Percentiles rank a stretch among this genome's conserved stretches.
Evolutionary conservation across 1,140 invertebrate genomes (phyloP).

Genomic region (Ectropis grisescens): DNA sequence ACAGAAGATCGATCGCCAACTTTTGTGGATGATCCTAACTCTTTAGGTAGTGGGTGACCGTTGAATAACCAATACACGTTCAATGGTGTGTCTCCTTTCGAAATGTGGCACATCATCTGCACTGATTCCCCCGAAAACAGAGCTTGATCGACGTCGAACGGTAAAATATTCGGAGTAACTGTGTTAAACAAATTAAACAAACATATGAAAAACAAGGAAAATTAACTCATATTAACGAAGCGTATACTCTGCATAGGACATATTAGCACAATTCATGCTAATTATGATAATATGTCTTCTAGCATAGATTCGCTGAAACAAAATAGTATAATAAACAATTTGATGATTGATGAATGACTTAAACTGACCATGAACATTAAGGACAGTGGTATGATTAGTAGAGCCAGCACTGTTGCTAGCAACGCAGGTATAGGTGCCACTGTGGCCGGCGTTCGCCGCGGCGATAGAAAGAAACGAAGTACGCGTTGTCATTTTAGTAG

Average conservation of each 20-base stretch:
- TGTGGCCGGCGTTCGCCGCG: constrained; percentile 80
- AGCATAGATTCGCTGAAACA: constrained; percentile 24
- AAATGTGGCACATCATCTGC: constrained; percentile 80
- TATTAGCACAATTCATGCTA: constrained; percentile 49
- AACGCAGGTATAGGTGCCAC: constrained; percentile 85
- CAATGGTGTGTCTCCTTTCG: constrained; percentile 81
- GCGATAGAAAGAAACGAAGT: constrained; percentile 84
- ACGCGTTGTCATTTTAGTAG: constrained; percentile 81
- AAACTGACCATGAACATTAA: constrained; percentile 81
- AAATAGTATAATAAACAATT: constrained; percentile 28
- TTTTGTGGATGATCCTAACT: constrained; percentile 62
- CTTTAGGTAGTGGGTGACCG: constrained; percentile 64
- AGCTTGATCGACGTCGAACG: constrained; percentile 76
- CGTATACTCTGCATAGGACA: constrained; percentile 29
- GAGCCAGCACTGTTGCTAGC: constrained; percentile 81
- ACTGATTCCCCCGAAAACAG: constrained; percentile 80
- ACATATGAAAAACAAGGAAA: constrained; percentile 25
- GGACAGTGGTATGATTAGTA: constrained; percentile 76
- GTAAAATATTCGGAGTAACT: constrained; percentile 78
- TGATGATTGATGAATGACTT: constrained; percentile 26
- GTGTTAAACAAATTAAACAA: constrained; percentile 31
- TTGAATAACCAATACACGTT: constrained; percentile 81
- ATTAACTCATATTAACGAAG: constrained; percentile 21
- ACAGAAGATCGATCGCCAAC: constrained; percentile 56
- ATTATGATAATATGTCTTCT: constrained; percentile 34